Base-by-base conservation (phyloP, 2,797 vertebrate species). In the Gobio occitaniae region DNA sequence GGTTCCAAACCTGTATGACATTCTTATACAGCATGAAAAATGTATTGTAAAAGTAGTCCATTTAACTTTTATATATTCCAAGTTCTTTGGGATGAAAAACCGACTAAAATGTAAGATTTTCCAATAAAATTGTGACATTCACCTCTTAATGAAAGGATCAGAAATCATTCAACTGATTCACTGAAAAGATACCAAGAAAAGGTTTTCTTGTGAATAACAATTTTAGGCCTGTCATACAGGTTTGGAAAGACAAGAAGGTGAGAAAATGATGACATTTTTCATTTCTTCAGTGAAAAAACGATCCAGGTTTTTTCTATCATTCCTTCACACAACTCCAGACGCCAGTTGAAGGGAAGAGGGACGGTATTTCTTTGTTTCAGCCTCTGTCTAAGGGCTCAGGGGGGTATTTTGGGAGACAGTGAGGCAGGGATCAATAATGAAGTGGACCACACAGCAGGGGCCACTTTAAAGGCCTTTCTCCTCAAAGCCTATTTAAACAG, bases 391-490 rank as follows among this genome's bases (percentile, higher is more conserved):
- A n/a, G 59, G 74, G 5, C 80, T 81, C 47, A 25, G 17, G 83
- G 50, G 82, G 80, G 72, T 29, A 29, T 80, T 21, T 50, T 77
- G 74, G 54, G 47, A 70, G 84, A 70, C 54, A 86, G 68, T 41
- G 47, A 78, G 79, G 86, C 29, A 82, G 79, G 88, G 84, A 92
- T 91, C 82, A 90, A 90, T 91, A 90, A 91, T 88, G 69, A 86
- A 93, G 63, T 80, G 74, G 78, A 88, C 83, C 80, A 68, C 84
- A 86, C 86, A 80, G 82, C 76, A 75, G 71, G 56, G 78, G 83
- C 63, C 82, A 86, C 76, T 85, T 87, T 85, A 80, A 54, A 47
- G 75, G 70, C n/a, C 78, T 83, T 85, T 81, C 85, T 82, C 41
- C 29, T 59, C 84, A 85, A 54, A 65, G 84, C 52, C 66, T 78